Evolutionary conservation across 2,113 vertebrate species (phyloP), one percentile per base, ranked within the genome.

Genomic region (Thinocorus orbignyianus): DNA sequence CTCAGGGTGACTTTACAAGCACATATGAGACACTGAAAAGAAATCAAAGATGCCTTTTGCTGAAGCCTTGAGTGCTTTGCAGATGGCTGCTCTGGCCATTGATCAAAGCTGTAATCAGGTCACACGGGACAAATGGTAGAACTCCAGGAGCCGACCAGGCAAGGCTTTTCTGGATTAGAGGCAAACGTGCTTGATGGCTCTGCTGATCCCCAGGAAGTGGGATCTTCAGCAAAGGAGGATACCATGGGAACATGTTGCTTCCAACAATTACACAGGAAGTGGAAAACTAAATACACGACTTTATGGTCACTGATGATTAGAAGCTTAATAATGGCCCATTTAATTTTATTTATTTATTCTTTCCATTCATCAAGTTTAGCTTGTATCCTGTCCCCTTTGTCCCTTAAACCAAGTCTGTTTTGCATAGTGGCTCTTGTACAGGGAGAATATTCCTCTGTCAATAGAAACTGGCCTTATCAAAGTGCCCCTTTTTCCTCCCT

Each of bases 31-130:
- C 2, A 0, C 51, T 73, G 46, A 61, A 83, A 94, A 92, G 88
- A 69, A 92, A 83, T 70, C 54, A 69, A 77, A 94, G 74, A 65
- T 86, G 62, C n/a, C 62, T 86, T 90, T 94, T 92, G 85, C 82
- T 49, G n/a, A 61, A 92, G 46, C 60, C 48, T 64, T 70, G 92
- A 74, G 57, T 77, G 17, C 66, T 92, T 86, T 73, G 86, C 90
- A 95, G 94, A 80, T 95, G 79, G 88, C 76, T 92, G 54, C 82
- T 92, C 86, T 92, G 86, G 88, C 71, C 76, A 58, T 77, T 0
- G 30, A 77, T 95, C 94, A 95, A 66, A 73, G 81, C 33, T 85
- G 6, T 60, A 90, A 88, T 77, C 64, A 28, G 91, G 92, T 82
- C 79, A 70, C 54, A 51, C 0, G 0, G 69, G 70, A 93, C 87